phyloP scores from a whole-genome alignment of 2,888 invertebrate genomes.

The Agrilus biguttatus region DNA sequence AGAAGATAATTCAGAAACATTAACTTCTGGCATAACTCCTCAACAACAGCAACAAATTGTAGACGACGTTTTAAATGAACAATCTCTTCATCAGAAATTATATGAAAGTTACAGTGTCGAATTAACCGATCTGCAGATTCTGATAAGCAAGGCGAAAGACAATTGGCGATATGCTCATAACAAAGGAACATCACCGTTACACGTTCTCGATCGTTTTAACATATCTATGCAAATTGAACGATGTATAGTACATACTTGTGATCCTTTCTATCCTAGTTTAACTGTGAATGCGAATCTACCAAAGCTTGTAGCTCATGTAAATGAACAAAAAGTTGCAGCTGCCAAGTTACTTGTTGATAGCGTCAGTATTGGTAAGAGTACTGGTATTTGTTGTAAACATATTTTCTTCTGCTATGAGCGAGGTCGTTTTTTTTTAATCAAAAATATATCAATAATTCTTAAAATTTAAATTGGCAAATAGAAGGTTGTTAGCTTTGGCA shows the following conservation, averaged over 20 bases:
- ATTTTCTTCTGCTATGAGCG: too few species aligned
- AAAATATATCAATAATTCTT: too few species aligned
- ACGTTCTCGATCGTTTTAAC: conserved; percentile 52
- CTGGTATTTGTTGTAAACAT: too few species aligned
- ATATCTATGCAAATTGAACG: conserved; percentile 57
- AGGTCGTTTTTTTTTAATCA: too few species aligned
- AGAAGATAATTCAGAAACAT: conserved; percentile 43
- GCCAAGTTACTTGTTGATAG: conserved; percentile 41
- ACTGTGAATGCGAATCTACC: conserved; percentile 77
- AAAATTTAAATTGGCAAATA: too few species aligned
- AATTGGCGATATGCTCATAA: conserved; percentile 82
- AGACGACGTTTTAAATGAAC: conserved; percentile 36
- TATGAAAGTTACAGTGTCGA: conserved; percentile 70
- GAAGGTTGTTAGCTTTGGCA: too few species aligned
- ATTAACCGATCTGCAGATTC: conserved; percentile 69
- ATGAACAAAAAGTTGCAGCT: conserved; percentile 73
- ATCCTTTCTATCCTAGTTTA: conserved; percentile 76
- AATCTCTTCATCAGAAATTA: conserved; percentile 48
- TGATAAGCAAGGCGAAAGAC: conserved; percentile 78
- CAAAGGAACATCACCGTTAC: conserved; percentile 70
- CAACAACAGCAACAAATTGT: conserved; percentile 8
- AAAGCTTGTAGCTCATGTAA: conserved; percentile 75
- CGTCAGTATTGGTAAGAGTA: conserved; percentile 13
- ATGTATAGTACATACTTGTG: conserved; percentile 64
- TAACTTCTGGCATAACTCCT: conserved; percentile 24